These are phyloP conservation scores for Bombus soroeensis DNA, from an alignment of 1,140 invertebrate species.

Conservation along the genomic window DNA sequence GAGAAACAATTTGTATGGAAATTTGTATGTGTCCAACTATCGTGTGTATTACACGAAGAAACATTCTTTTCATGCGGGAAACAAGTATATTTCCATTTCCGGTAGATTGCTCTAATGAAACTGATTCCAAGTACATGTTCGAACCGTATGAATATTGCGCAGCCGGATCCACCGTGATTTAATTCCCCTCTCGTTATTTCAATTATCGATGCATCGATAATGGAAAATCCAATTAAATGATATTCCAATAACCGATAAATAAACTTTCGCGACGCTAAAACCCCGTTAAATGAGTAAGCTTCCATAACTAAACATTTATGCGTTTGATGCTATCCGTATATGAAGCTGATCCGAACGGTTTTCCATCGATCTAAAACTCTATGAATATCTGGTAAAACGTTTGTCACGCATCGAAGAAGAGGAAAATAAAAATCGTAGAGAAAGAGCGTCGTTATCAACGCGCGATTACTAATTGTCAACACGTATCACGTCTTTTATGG, in stretches of 20 bases:
- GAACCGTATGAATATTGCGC: background rate
- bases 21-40: background rate
- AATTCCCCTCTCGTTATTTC: conserved; percentile 49
- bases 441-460: background rate
- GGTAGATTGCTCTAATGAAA: conserved; percentile 19
- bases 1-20: background rate
- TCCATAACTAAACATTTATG: background rate
- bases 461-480: background rate
- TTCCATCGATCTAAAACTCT: conserved; percentile 18
- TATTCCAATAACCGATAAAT: conserved; percentile 40
- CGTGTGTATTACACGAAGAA: background rate
- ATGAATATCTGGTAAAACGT: background rate
- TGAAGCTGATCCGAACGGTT: background rate
- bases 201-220: conserved; percentile 44
- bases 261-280: conserved; percentile 33
- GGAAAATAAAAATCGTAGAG: background rate
- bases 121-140: background rate
- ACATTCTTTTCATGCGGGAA: background rate
- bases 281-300: conserved; percentile 11
- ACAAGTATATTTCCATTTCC: background rate
- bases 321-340: background rate
- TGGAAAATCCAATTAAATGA: conserved; percentile 53
- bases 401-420: background rate
- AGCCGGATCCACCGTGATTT: conserved; percentile 13
- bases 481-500: too few species aligned